These are phyloP conservation scores for Drosophila dives DNA, from an alignment of 2,888 invertebrate species.

Conservation along the genomic window DNA sequence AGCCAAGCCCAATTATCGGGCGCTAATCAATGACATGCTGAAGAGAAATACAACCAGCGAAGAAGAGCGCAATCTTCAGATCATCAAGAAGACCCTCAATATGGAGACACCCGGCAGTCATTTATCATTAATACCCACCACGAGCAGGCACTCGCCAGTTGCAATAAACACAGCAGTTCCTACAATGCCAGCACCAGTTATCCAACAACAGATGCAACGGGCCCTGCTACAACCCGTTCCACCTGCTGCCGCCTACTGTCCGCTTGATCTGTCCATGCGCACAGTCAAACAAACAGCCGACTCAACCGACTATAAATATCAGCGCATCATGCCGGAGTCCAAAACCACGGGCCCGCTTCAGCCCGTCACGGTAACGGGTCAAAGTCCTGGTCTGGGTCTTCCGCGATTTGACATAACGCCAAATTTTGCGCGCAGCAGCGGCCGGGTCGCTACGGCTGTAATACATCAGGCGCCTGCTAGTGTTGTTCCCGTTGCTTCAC, in stretches of 20 bases:
- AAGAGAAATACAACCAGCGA: conserved; percentile 82
- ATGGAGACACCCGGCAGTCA: conserved; percentile 60
- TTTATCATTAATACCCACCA: not conserved
- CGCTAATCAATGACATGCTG: conserved; percentile 82
- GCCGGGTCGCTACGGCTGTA: conserved; percentile 37
- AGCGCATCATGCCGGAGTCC: conserved; percentile 43
- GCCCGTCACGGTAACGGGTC: not conserved
- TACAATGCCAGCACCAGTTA: conserved; percentile 5
- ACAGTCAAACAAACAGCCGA: conserved; percentile 95
- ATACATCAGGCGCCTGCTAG: conserved; percentile 56
- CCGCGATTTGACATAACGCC: conserved; percentile 93
- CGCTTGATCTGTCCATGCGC: conserved; percentile 94
- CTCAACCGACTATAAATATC: conserved; percentile 88
- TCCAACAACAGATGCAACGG: conserved; percentile 11
- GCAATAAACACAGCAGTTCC: conserved; percentile 5
- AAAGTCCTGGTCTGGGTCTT: conserved; percentile 84
- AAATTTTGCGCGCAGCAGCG: conserved; percentile 86
- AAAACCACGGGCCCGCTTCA: not conserved
- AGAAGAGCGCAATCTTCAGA: conserved; percentile 83
- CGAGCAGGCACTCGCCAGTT: conserved; percentile 5
- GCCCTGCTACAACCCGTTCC: conserved; percentile 15
- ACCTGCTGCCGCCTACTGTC: conserved; percentile 85
- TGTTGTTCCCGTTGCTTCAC: conserved; percentile 2
- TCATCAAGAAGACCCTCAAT: conserved; percentile 84
- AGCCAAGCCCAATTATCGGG: conserved; percentile 82